Base-by-base conservation (phyloP, 2,797 vertebrate species). In the Hypotaenidia okinawae region DNA sequence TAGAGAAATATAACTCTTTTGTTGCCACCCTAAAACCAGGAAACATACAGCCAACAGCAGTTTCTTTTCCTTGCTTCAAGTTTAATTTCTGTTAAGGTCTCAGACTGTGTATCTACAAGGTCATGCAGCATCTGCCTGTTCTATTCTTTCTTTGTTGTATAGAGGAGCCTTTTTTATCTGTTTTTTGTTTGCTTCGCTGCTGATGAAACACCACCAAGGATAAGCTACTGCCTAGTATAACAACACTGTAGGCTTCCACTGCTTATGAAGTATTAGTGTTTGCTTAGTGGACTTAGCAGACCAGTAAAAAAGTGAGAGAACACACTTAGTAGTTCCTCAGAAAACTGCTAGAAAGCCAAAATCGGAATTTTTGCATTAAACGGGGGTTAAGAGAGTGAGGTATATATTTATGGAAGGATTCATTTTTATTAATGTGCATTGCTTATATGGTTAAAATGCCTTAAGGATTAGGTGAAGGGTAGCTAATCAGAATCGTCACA, bases 341-440 rank as follows among this genome's bases (percentile, higher is more conserved):
- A 83, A 54, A 64, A 16, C 37, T 57, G 13, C 23, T 72, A 15
- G 74, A 57, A 90, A 82, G 23, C 10, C 23, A 21, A 33, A 80
- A 64, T 27, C 1, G 1, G 27, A 47, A 6, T 57, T 49, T 43
- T 77, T 67, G 8, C 37, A 9, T 58, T 21, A 10, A 1, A 1
- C 23, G 5, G 16, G 24, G 17, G 16, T 70, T 11, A 57, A 33
- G 78, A 39, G 5, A 55, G 16, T 2, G 30, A 52, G 9, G 30
- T 11, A 39, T 10, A 16, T 64, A 18, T 2, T 1, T 24, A 13
- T 49, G 23, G 77, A 51, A 63, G 57, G 21, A 32, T n/a, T 77
- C 0, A 3, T 22, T 30, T 28, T 75, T 35, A 18, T 21, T 37
- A 41, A 7, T 27, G 2, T 5, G 13, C 21, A 18, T 9, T 5